Conservation (phyloP, 1,140 invertebrate species). For the Apis cerana region DNA sequence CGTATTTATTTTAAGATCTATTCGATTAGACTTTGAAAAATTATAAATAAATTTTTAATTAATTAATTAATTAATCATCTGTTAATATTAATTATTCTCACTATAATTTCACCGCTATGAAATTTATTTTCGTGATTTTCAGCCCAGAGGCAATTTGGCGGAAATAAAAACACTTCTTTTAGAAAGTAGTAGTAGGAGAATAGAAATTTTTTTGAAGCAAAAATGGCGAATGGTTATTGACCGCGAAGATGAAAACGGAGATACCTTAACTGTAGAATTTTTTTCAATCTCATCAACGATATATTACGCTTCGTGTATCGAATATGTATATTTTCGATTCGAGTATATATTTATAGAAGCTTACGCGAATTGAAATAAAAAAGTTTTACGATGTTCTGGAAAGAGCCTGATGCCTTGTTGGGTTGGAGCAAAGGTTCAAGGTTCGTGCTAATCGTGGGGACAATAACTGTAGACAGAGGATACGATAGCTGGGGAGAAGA, state of each 20-base stretch:
- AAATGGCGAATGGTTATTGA: slow-evolving; percentile 18
- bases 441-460: slow-evolving; percentile 33
- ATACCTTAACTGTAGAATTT: background rate
- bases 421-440: slow-evolving; percentile 40
- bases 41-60: too few species aligned
- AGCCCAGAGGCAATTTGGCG: background rate
- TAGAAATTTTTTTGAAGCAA: slow-evolving; percentile 40
- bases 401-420: background rate
- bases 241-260: slow-evolving; percentile 47
- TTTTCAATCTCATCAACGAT: background rate
- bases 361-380: background rate
- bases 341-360: background rate
- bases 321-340: background rate
- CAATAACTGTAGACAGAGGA: slow-evolving; percentile 48
- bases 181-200: slow-evolving; percentile 30
- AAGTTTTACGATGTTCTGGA: background rate
- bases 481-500: slow-evolving; percentile 12
- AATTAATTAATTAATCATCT: too few species aligned
- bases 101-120: too few species aligned
- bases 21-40: too few species aligned
- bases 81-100: too few species aligned
- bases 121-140: too few species aligned
- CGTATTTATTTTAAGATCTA: too few species aligned
- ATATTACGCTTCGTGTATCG: background rate
- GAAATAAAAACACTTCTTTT: background rate